Evolutionary conservation across 1,140 invertebrate genomes (phyloP), one percentile per base, ranked within the genome.

Genomic region (Megathymus violae): DNA sequence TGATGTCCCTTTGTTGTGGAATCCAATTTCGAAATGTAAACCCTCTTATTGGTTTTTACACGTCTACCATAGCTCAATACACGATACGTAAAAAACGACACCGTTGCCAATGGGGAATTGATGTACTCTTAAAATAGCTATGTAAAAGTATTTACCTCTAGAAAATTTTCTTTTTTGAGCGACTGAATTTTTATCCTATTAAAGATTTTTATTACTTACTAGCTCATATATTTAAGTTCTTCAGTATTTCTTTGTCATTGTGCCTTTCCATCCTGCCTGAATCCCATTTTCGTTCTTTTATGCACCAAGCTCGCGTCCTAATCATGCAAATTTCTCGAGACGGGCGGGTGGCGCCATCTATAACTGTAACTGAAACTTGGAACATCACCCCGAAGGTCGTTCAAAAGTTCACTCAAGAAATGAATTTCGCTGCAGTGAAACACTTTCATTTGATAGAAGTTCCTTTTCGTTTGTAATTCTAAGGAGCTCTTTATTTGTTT

Each of bases 1-100:
- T 89, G 88, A 84, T 81, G 79, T 85, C 82, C 81, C 84, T 90
- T 90, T 90, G 88, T 90, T 90, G 83, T 71, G 83, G 76, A 84
- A 85, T 88, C 79, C 86, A 89, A 88, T 90, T 88, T 89, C 76
- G 84, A 76, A 77, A 82, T 71, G 67, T 74, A 76, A 67, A 51
- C 65, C 60, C 60, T 64, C 66, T 67, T 85, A 85, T 80, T 69
- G 76, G 66, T 63, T 77, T 70, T 46, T 65, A 14, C 59, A n/a
- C 6, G 11, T 54, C 17, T 52, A 52, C 50, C 16, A 19, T 15
- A 48, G n/a, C n/a, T n/a, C 27, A 6, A 31, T 31, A 48, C 27
- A 11, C 14, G 22, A n/a, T 48, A 34, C 46, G 14, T n/a, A 46
- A 46, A 31, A 31, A 31, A 31, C 27, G 27, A 31, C 27, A 3